Base-by-base conservation (phyloP, 2,797 vertebrate genomes). In the Octomys mimax region DNA sequence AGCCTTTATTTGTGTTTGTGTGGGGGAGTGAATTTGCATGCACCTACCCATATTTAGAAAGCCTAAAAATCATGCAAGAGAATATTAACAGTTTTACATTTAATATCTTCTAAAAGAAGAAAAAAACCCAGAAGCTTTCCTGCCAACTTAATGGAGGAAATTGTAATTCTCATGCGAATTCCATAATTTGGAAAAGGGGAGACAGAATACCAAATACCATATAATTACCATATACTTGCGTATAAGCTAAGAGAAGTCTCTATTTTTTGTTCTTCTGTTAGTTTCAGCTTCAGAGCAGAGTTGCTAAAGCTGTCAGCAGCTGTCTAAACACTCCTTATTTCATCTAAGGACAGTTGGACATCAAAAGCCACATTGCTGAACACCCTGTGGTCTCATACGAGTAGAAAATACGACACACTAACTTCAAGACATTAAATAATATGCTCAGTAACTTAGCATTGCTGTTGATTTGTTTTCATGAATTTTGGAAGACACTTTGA, bases 121-220 rank as follows among this genome's bases (percentile, higher is more conserved):
- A 16, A 61, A 61, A 78, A 54, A 46, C 66, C 10, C 19, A 75
- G 13, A 57, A 62, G 16, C 2, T 57, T 91, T 7, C 62, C 12
- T 64, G 73, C 12, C 66, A 46, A 85, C 4, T 54, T n/a, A 95
- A 87, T 24, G 12, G 52, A 59, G 31, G 8, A 85, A 88, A 96
- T 64, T 85, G 22, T 36, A 89, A 91, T 87, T 97, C 78, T 96
- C 85, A 89, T 24, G 39, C 62, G 46, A 91, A 87, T 91, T 90
- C 9, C 54, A 57, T 14, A 57, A 68, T 52, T 81, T 80, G 4
- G 36, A 12, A 87, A 82, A 77, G 2, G 8, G 52, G 31, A 93
- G 92, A 78, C 6, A 57, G 31, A 90, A 52, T 75, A 71, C 42
- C 62, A 87, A 84, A 66, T 33, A 26, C 31, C 64, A 16, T 66